Conservation (phyloP, 1,140 invertebrate species). For the Drosophila seguyi region DNA sequence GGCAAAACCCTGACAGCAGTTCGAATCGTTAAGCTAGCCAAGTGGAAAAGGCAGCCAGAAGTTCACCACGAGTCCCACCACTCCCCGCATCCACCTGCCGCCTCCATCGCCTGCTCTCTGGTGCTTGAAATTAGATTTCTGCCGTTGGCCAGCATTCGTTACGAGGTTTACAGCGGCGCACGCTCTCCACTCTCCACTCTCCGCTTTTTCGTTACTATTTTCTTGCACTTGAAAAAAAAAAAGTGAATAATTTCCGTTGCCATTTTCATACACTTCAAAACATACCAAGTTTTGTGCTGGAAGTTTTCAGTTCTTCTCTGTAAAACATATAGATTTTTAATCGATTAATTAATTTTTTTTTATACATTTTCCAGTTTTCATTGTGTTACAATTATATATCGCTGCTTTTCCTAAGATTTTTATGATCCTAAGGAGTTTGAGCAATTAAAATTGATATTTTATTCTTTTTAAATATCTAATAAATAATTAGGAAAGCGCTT, state of each 20-base stretch:
- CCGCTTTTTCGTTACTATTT: constrained; percentile 1
- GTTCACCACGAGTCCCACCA: constrained; percentile 2
- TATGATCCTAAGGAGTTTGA: too few species aligned
- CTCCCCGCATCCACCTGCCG: constrained; percentile 17
- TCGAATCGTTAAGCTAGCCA: constrained; percentile 49
- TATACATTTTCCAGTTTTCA: too few species aligned
- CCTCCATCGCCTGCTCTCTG: constrained; percentile 32
- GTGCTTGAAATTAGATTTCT: constrained; percentile 57
- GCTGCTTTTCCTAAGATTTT: too few species aligned
- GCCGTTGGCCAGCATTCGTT: constrained; percentile 47
- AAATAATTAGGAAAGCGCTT: too few species aligned
- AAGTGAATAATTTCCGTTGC: background rate
- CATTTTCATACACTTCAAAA: constrained; percentile 5
- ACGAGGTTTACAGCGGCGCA: constrained; percentile 44
- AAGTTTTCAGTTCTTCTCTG: background rate
- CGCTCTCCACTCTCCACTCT: constrained; percentile 8
- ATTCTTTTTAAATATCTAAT: too few species aligned
- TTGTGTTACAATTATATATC: too few species aligned
- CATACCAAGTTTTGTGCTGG: too few species aligned
- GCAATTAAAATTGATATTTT: too few species aligned
- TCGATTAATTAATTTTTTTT: too few species aligned
- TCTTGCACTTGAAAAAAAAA: constrained; percentile 3
- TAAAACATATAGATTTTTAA: too few species aligned
- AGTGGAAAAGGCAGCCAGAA: constrained; percentile 47
- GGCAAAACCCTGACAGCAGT: constrained; percentile 43